phyloP scores from a whole-genome alignment of 2,797 vertebrate genomes.

The Scomberomorus guttatus region DNA sequence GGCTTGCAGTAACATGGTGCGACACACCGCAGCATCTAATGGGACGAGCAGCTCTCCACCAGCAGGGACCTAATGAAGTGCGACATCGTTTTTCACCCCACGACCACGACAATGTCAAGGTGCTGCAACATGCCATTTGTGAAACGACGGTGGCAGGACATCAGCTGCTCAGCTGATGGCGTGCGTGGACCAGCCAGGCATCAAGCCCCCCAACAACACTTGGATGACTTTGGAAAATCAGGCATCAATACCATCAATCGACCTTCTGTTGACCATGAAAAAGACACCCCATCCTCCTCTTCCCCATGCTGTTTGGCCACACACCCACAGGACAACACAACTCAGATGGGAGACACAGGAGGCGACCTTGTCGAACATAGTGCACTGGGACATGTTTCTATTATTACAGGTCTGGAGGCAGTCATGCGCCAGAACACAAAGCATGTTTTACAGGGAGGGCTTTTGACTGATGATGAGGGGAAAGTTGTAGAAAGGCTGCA shows the following conservation, averaged over 20 bases:
- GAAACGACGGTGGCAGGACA: constrained; percentile 76
- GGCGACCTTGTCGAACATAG: constrained; percentile 78
- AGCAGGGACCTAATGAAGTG: constrained; percentile 88
- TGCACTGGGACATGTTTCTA: constrained; percentile 81
- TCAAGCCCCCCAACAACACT: constrained; percentile 63
- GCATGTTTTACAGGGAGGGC: constrained; percentile 78
- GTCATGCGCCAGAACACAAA: constrained; percentile 78
- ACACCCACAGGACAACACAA: constrained; percentile 73
- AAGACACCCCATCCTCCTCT: constrained; percentile 30
- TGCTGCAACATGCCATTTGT: constrained; percentile 86
- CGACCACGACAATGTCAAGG: constrained; percentile 86
- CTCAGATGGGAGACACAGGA: constrained; percentile 73
- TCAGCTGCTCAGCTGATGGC: constrained; percentile 81
- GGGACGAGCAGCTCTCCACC: constrained; percentile 86
- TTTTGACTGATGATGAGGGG: constrained; percentile 84
- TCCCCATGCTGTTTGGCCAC: constrained; percentile 60
- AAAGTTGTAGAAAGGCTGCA: constrained; percentile 77
- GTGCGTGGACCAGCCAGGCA: constrained; percentile 67
- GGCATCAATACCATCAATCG: constrained; percentile 78
- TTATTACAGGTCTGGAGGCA: constrained; percentile 84
- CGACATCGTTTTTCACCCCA: constrained; percentile 87
- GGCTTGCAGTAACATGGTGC: constrained; percentile 89
- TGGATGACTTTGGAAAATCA: constrained; percentile 76
- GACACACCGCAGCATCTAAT: constrained; percentile 84
- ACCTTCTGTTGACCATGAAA: constrained; percentile 76